phyloP scores from a whole-genome alignment of 2,797 vertebrate species.

The Nasua narica region DNA sequence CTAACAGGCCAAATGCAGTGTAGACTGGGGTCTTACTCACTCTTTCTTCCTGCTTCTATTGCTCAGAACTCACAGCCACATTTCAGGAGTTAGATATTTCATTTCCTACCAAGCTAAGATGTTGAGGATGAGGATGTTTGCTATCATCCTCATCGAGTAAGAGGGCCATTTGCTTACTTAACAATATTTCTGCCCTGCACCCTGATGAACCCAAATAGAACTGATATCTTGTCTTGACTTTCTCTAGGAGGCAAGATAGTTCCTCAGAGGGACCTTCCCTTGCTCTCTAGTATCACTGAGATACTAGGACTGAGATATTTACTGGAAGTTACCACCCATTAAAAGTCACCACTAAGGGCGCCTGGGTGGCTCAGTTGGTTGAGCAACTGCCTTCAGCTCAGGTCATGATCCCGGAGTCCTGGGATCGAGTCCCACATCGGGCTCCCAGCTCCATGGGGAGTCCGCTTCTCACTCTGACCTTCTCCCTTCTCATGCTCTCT shows the following conservation, averaged over 20 bases:
- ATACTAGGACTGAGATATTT: not conserved
- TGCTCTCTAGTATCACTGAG: not conserved
- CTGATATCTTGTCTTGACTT: not conserved
- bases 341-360: not conserved
- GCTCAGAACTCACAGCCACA: not conserved
- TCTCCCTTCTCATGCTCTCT: too few relatives aligned
- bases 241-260: not conserved
- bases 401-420: too few relatives aligned
- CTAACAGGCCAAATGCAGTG: not conserved
- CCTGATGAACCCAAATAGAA: not conserved
- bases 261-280: not conserved
- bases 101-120: not conserved
- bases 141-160: not conserved
- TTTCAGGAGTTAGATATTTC: not conserved
- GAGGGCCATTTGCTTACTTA: not conserved
- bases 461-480: too few relatives aligned
- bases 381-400: too few relatives aligned
- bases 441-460: too few relatives aligned
- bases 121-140: not conserved
- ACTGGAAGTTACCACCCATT: not conserved
- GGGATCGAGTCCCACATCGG: too few relatives aligned
- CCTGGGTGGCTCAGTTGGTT: too few relatives aligned
- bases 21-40: not conserved
- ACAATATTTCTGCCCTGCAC: not conserved
- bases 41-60: constrained; percentile 59